Percentiles rank a stretch among this genome's conserved stretches.
Evolutionary conservation across 2,113 vertebrate genomes (phyloP).

Genomic region (Zosterops pallidus): DNA sequence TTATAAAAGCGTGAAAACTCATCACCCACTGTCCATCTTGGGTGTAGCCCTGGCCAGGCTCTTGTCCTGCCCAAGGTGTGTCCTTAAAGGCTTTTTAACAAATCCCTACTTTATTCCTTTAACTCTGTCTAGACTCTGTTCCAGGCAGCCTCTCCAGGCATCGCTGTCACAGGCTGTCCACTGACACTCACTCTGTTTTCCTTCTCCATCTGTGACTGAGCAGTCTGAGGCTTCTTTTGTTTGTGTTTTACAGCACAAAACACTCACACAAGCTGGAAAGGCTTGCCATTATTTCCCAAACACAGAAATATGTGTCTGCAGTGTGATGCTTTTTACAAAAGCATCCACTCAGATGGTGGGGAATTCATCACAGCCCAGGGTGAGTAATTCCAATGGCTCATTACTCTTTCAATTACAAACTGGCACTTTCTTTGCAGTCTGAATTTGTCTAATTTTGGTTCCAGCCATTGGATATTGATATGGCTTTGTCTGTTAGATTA

Average conservation of each 20-base stretch:
- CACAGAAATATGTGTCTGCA: constrained; percentile 10
- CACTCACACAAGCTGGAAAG: neutral
- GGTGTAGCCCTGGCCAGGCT: neutral
- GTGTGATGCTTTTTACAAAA: neutral
- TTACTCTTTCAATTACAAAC: constrained; percentile 59
- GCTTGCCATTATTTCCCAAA: neutral
- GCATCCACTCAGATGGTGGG: constrained; percentile 22
- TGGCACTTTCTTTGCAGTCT: constrained; percentile 22
- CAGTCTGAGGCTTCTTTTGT: neutral
- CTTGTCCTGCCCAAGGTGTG: neutral
- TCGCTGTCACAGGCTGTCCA: neutral
- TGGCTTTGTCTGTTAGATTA: constrained; percentile 17
- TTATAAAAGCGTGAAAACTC: neutral
- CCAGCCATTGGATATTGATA: constrained; percentile 9
- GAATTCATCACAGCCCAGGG: constrained; percentile 1
- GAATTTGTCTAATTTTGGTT: constrained; percentile 52
- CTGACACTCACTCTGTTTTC: neutral
- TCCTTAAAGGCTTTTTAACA: neutral
- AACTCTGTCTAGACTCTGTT: neutral
- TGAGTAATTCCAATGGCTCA: constrained; percentile 58
- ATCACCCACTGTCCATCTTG: neutral
- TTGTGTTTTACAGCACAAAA: constrained; percentile 14
- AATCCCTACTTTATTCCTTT: neutral
- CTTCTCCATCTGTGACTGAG: neutral
- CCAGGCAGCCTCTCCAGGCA: neutral